These are phyloP conservation scores for Nephrotoma flavescens DNA, from an alignment of 2,888 invertebrate species.

Conservation along the genomic window DNA sequence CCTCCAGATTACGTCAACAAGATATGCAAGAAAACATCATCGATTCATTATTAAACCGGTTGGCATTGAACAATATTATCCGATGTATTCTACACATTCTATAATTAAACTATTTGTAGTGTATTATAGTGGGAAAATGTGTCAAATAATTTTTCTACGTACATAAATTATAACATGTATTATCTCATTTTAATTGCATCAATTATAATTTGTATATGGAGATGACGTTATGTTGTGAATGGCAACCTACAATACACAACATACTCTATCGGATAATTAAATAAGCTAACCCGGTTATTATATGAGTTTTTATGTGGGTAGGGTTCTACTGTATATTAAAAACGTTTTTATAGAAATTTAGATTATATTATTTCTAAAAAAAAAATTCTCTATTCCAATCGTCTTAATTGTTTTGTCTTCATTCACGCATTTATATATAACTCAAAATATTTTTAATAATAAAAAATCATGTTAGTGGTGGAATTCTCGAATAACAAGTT, in stretches of 20 bases:
- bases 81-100: neutral
- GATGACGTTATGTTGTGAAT: neutral
- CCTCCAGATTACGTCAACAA: neutral
- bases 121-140: neutral
- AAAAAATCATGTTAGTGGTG: no score
- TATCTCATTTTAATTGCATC: neutral
- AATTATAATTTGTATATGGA: neutral
- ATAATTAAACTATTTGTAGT: neutral
- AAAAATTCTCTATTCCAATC: neutral
- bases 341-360: neutral
- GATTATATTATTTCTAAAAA: neutral
- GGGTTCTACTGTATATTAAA: neutral
- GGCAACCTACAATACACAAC: neutral
- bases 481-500: no score
- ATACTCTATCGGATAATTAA: neutral
- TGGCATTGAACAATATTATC: neutral
- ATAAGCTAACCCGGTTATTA: neutral
- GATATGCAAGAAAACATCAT: neutral
- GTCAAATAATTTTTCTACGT: neutral
- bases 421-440: neutral
- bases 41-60: neutral
- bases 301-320: neutral
- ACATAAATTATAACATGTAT: neutral
- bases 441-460: no score
- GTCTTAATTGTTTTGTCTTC: neutral